Conservation (phyloP, 2,113 vertebrate species). For the Calypte anna region DNA sequence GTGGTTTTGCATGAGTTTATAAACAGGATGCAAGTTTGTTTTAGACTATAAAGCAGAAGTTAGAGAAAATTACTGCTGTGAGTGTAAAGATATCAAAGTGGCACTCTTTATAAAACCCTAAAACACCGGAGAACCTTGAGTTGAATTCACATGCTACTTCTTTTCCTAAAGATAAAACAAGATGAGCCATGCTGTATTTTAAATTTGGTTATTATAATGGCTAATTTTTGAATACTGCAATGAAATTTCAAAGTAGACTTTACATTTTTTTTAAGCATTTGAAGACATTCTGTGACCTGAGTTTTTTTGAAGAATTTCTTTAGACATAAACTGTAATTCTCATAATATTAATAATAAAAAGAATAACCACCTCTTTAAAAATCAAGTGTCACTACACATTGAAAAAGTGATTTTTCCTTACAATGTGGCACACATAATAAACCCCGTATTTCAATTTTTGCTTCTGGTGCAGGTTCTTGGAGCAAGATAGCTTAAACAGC, state of each 20-base stretch:
- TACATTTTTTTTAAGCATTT: not conserved
- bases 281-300: not conserved
- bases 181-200: not conserved
- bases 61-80: not conserved
- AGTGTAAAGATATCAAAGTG: not conserved
- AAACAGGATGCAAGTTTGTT: not conserved
- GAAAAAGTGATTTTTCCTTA: not conserved
- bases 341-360: not conserved
- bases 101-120: not conserved
- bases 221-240: not conserved
- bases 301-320: not conserved
- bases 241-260: not conserved
- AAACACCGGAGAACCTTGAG: not conserved
- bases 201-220: not conserved
- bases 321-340: not conserved
- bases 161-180: not conserved
- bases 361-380: not conserved
- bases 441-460: not conserved
- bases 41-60: not conserved
- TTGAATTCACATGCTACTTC: not conserved
- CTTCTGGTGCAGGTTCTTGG: not conserved
- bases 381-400: too few relatives aligned
- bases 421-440: not conserved
- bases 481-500: not conserved
- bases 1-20: not conserved